Evolutionary conservation across 2,888 invertebrate genomes (phyloP), one percentile per base, ranked within the genome.

Genomic region (Boloria euphrosyne): DNA sequence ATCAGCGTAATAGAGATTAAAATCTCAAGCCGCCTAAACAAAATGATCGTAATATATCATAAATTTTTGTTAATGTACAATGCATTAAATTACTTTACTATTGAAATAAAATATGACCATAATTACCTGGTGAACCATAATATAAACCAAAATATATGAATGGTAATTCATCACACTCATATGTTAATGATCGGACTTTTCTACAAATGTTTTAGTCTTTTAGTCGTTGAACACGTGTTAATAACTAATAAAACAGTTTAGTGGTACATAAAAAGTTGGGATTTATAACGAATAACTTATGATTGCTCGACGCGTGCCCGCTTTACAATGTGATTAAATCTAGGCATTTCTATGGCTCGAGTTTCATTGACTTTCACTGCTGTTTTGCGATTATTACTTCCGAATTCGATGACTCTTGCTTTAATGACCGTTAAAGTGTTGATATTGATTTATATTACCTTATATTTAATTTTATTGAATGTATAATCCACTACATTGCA

Each of bases 251-350:
- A 92, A 92, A 90, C 79, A 72, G 80, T 80, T 90, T 91, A 90
- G 89, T 90, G 89, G 90, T 86, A 86, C 90, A 90, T 92, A 90
- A 92, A 92, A 92, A 89, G 86, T 86, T 82, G 82, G 88, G 90
- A 92, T 92, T 91, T 90, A 92, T 87, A 88, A 86, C 87, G 85
- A 84, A 86, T 86, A 86, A 85, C 83, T 81, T 83, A 84, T 87
- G 85, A 87, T 86, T 83, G 80, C 80, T 80, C 75, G 82, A 79
- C 83, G 81, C 84, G 86, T 82, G 85, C 80, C 73, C 66, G 72
- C 74, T 78, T 78, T 78, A 79, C 76, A 75, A 71, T 75, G 78
- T 73, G 75, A 80, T 80, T 80, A 78, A 77, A 78, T 76, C 73
- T 74, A 75, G 73, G 72, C 73, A 73, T 74, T 73, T 70, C 68